These are phyloP conservation scores for Drosophila antonietae DNA, from an alignment of 2,888 invertebrate genomes.

Conservation along the genomic window DNA sequence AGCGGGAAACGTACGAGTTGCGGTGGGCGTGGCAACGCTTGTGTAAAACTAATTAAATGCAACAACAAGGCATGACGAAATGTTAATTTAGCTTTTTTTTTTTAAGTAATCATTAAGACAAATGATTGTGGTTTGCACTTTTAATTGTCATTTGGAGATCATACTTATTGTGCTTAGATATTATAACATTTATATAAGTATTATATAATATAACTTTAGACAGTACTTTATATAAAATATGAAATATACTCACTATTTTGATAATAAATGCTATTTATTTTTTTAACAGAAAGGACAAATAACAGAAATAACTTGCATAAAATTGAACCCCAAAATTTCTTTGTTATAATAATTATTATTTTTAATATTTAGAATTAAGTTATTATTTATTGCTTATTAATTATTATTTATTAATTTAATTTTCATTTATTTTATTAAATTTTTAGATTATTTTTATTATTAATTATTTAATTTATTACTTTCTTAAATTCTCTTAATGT, in stretches of 20 bases:
- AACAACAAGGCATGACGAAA: conserved; percentile 12
- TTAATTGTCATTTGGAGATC: conserved; percentile 16
- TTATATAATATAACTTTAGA: too few species aligned
- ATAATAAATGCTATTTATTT: background rate
- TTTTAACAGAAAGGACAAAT: background rate
- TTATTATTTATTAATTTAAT: too few species aligned
- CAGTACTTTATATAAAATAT: background rate
- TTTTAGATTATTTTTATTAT: too few species aligned
- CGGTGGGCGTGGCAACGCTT: background rate
- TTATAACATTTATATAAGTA: background rate
- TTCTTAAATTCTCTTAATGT: background rate
- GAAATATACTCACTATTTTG: background rate
- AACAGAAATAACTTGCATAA: background rate
- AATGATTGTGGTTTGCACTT: conserved; percentile 5
- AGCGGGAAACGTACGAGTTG: background rate
- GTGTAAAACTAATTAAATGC: conserved; percentile 30
- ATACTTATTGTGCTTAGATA: background rate
- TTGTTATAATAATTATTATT: too few species aligned
- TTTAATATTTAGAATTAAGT: background rate
- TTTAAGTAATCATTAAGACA: conserved; percentile 24
- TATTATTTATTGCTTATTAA: background rate
- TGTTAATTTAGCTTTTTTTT: conserved; percentile 19
- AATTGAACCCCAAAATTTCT: background rate
- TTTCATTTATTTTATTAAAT: background rate
- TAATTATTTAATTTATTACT: background rate